Evolutionary conservation across 2,113 vertebrate genomes (phyloP), one percentile per base, ranked within the genome.

Genomic region (Menidia beryllina): DNA sequence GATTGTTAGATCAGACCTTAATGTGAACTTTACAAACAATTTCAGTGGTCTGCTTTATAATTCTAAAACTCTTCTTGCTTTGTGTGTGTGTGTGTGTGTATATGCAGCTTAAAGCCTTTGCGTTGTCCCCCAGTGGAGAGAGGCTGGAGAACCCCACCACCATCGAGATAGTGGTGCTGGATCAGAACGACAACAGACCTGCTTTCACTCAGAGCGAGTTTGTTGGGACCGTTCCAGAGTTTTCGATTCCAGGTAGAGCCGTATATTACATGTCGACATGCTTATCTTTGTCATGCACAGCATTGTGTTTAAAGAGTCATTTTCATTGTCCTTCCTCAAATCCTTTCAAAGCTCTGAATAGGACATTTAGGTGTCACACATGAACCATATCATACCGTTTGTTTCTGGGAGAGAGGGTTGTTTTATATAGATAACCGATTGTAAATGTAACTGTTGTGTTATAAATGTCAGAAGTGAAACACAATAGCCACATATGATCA

Each of bases 131-230:
- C 80, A 95, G 96, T 0, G 98, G 98, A 0, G 84, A 86, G 36
- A 91, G 95, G 3, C 86, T 99, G 57, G 98, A 99, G 85, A 97
- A 97, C 12, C 96, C 97, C 15, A 96, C 97, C 0, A 97, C 96
- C 81, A 94, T 99, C 77, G 96, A 99, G 91, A 98, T 99, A 3
- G 90, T 97, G 5, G 97, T 99, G 25, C 89, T 99, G 89, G 97
- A 99, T 76, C 97, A 98, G 93, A 99, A 99, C 0, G 98, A 99
- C 93, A 97, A 99, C 92, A 92, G 96, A 58, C 98, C 98, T 0
- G 84, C 83, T 41, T 99, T 99, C 87, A 83, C 61, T 55, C 90
- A 94, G 64, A 90, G 91, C 0, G 77, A 88, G 1, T 98, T 98
- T 75, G 73, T 64, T 0, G 96, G 96, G 4, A 81, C 2, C 0